Evolutionary conservation across 2,888 invertebrate species (phyloP), one percentile per base, ranked within the genome.

Genomic region (Tetranychus truncatus): DNA sequence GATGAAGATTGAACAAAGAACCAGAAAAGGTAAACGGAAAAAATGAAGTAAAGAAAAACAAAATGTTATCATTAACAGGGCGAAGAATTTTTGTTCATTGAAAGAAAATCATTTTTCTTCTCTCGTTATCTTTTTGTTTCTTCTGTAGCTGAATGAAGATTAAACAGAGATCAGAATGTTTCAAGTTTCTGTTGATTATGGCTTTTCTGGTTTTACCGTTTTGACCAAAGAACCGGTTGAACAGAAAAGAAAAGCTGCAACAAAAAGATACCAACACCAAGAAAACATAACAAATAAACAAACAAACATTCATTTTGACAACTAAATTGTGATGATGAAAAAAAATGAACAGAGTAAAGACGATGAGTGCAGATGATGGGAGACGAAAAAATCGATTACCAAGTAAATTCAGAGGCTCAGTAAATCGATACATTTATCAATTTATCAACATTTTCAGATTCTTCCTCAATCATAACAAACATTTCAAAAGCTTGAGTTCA

Each of bases 371-470:
- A 55, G 55, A 46, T 46, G 46, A 46, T 8, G 15, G 55, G 15
- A 15, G 15, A 55, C 9, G 6, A 15, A 55, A 15, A 55, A 55
- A 55, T 55, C 55, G 55, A 55, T 55, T 55, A 55, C 55, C 9
- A 55, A 46, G 46, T 46, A 15, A 24, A 6, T 55, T 9, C 55
- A 55, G 15, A 55, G 15, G 7, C 55, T 55, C 55, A 55, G 55
- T 55, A 55, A 55, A 55, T 55, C 55, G 55, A 55, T 55, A 55
- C 55, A 55, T 55, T 55, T 55, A 55, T 55, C 55, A 55, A 55
- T 55, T 55, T 55, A 55, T 55, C 55, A 55, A 55, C 55, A 55
- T 55, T 55, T 55, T 1, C 55, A 55, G 55, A 55, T 55, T 55
- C 55, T 55, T 15, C 55, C 15, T 55, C 55, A 15, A 15, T 55